A percentile compares a stretch with the other conserved stretches of the same genome.
These are phyloP conservation scores for Mesopsocus fuscifrons DNA, from an alignment of 2,888 invertebrate species.

Conservation along the genomic window DNA sequence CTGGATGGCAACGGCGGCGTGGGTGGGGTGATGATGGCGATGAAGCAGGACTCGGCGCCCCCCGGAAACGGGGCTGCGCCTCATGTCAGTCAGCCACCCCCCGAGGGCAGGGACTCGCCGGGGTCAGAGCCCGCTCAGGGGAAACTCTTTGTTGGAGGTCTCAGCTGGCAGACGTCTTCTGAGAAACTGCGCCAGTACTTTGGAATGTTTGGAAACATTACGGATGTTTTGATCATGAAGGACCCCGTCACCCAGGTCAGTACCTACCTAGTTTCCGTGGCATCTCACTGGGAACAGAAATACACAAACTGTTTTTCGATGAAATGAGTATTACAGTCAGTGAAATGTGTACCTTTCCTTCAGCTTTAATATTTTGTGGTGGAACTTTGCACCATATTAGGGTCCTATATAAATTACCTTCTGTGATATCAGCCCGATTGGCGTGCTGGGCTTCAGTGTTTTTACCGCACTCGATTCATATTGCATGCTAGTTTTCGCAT, in stretches of 20 bases:
- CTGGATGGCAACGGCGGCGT: slow-evolving; percentile 32
- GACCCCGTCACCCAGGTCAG: slow-evolving; percentile 82
- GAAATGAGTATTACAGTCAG: background rate
- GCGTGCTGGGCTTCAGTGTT: no score
- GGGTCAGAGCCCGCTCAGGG: slow-evolving; percentile 31
- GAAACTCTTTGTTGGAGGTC: slow-evolving; percentile 77
- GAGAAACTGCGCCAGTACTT: slow-evolving; percentile 86
- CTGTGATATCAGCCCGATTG: no score
- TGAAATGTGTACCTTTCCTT: background rate
- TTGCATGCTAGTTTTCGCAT: no score
- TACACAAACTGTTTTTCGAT: no score
- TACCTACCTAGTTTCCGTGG: slow-evolving; percentile 4
- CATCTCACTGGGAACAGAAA: background rate
- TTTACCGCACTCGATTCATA: no score
- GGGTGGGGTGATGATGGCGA: slow-evolving; percentile 24
- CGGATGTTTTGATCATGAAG: slow-evolving; percentile 86
- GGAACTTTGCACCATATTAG: no score
- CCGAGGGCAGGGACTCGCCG: slow-evolving; percentile 17
- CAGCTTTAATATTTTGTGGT: background rate
- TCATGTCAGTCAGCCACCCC: slow-evolving; percentile 19
- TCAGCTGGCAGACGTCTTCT: slow-evolving; percentile 85
- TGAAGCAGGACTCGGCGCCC: slow-evolving; percentile 18
- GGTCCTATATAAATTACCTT: no score
- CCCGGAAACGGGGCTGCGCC: slow-evolving; percentile 23
- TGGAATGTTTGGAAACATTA: slow-evolving; percentile 78